Evolutionary conservation across 2,113 vertebrate genomes (phyloP).

Genomic region (Nansenia antarctica): DNA sequence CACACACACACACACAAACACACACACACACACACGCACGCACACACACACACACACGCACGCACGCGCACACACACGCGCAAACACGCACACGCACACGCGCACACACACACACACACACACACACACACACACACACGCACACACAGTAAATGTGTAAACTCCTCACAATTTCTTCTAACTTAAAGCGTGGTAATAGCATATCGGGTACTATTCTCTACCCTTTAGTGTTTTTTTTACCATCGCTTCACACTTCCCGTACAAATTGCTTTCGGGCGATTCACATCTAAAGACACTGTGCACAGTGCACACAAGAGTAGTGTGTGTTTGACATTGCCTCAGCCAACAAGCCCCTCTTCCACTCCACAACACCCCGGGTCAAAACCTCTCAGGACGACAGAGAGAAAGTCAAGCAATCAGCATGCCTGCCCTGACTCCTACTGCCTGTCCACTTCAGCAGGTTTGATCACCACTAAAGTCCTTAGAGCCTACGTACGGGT

Average conservation of each 20-base stretch:
- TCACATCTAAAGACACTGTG: background rate
- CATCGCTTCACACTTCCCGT: too few relatives aligned
- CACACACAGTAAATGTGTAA: too few relatives aligned
- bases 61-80: background rate
- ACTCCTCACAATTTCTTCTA: too few relatives aligned
- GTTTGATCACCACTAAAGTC: conserved; percentile 47
- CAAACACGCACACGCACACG: conserved; percentile 9
- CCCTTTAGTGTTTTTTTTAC: too few relatives aligned
- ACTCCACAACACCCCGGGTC: conserved; percentile 14
- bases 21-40: background rate
- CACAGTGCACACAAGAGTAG: background rate
- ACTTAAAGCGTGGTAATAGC: too few relatives aligned
- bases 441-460: conserved; percentile 41
- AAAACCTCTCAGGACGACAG: conserved; percentile 33
- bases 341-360: background rate
- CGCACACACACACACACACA: conserved; percentile 27
- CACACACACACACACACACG: background rate
- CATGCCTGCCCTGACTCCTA: conserved; percentile 37
- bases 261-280: too few relatives aligned
- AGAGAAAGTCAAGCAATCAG: conserved; percentile 3
- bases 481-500: conserved; percentile 11
- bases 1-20: background rate
- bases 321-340: background rate
- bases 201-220: too few relatives aligned
- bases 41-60: background rate